Evolutionary conservation across 1,140 invertebrate genomes (phyloP).

Genomic region (Magallana ariakensis): DNA sequence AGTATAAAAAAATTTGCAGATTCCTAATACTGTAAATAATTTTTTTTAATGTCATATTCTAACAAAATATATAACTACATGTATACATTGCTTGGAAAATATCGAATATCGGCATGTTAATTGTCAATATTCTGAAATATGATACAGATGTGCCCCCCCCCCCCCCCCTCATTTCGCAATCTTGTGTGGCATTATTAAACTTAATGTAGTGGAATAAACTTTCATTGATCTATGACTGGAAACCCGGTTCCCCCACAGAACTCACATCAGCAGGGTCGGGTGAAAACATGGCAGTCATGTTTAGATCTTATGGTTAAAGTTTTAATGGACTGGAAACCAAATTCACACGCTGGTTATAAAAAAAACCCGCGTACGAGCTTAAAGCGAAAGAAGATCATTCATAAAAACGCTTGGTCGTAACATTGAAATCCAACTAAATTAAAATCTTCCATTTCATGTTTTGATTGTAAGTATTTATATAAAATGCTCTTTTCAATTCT

Average conservation of each 20-base stretch:
- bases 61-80: too few species aligned
- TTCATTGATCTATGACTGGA: neutral
- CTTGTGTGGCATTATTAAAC: constrained; percentile 12
- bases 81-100: too few species aligned
- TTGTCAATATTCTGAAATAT: too few species aligned
- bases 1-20: too few species aligned
- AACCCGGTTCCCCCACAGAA: constrained; percentile 1
- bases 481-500: too few species aligned
- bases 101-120: too few species aligned
- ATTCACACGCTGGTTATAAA: constrained; percentile 17
- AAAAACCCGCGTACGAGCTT: neutral
- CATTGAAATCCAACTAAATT: too few species aligned
- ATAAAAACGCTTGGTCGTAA: neutral
- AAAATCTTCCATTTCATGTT: too few species aligned
- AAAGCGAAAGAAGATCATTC: neutral
- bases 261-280: neutral
- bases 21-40: too few species aligned
- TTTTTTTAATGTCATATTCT: too few species aligned
- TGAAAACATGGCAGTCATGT: constrained; percentile 1
- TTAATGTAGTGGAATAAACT: constrained; percentile 19
- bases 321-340: neutral
- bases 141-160: too few species aligned
- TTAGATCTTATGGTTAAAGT: neutral
- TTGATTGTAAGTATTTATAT: too few species aligned
- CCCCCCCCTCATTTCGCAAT: neutral